Conservation (phyloP, 2,113 vertebrate genomes). For the Pluvianellus socialis region DNA sequence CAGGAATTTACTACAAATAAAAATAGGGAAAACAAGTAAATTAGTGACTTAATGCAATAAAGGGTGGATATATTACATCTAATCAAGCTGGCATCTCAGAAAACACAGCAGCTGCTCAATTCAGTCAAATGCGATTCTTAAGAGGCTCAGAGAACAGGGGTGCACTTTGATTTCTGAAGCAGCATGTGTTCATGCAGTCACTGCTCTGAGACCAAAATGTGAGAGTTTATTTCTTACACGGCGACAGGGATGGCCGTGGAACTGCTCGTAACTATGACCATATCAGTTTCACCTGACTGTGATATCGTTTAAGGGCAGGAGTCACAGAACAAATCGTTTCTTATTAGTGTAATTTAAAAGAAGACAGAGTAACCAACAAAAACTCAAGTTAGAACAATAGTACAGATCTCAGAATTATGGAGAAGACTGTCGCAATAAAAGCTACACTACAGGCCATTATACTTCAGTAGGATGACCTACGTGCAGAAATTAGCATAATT, state of each 20-base stretch:
- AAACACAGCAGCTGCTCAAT: slow-evolving; percentile 15
- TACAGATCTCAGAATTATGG: neutral
- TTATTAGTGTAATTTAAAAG: neutral
- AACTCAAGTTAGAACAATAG: neutral
- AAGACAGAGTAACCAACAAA: neutral
- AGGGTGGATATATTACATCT: neutral
- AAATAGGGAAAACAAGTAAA: neutral
- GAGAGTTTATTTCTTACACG: neutral
- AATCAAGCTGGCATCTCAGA: neutral
- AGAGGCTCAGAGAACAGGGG: neutral
- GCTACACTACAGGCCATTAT: neutral
- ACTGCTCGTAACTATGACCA: neutral
- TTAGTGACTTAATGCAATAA: neutral
- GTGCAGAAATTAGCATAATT: neutral
- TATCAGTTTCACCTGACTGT: neutral
- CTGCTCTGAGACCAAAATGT: neutral
- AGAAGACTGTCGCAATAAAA: neutral
- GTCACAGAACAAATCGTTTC: neutral
- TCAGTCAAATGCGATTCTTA: neutral
- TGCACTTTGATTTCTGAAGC: neutral
- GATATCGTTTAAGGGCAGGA: neutral
- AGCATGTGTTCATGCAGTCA: neutral
- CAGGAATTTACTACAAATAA: neutral
- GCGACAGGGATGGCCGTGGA: neutral
- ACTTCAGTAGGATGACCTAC: neutral